Evolutionary conservation across 2,888 invertebrate genomes (phyloP).

Genomic region (Amitus sp.): DNA sequence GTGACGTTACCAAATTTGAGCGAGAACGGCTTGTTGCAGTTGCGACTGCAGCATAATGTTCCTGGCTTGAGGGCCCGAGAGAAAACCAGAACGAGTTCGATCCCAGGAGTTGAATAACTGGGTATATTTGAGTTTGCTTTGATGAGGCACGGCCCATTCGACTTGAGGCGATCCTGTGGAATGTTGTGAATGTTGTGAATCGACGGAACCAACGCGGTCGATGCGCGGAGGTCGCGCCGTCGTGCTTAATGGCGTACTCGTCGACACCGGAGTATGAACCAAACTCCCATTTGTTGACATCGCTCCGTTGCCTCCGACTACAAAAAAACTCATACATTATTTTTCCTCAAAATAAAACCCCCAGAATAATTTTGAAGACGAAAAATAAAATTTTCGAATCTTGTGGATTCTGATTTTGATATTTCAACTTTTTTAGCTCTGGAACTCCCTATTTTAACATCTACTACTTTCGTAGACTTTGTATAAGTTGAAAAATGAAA

Average conservation of each 20-base stretch:
- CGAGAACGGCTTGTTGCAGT: conserved; percentile 87
- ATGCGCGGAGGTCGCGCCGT: conserved; percentile 64
- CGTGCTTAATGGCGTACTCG: conserved; percentile 61
- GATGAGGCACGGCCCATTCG: conserved; percentile 91
- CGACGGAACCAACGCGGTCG: conserved; percentile 71
- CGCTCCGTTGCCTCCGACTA: conserved; percentile 47
- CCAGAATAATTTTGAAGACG: no score
- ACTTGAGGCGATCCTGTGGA: conserved; percentile 66
- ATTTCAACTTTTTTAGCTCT: no score
- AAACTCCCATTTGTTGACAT: conserved; percentile 49
- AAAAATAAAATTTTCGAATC: no score
- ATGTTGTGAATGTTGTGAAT: conserved; percentile 67
- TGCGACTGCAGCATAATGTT: conserved; percentile 93
- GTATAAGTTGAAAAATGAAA: no score
- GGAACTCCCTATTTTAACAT: no score
- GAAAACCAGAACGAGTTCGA: conserved; percentile 83
- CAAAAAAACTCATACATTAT: background rate
- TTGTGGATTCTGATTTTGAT: no score
- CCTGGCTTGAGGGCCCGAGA: conserved; percentile 92
- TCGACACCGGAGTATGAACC: conserved; percentile 60
- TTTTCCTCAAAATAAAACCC: no score
- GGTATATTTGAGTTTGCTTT: conserved; percentile 87
- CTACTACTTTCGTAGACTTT: no score
- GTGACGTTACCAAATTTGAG: conserved; percentile 91
- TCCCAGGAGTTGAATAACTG: conserved; percentile 95